Evolutionary conservation across 2,113 vertebrate genomes (phyloP).

Genomic region (Bubo blakistoni): DNA sequence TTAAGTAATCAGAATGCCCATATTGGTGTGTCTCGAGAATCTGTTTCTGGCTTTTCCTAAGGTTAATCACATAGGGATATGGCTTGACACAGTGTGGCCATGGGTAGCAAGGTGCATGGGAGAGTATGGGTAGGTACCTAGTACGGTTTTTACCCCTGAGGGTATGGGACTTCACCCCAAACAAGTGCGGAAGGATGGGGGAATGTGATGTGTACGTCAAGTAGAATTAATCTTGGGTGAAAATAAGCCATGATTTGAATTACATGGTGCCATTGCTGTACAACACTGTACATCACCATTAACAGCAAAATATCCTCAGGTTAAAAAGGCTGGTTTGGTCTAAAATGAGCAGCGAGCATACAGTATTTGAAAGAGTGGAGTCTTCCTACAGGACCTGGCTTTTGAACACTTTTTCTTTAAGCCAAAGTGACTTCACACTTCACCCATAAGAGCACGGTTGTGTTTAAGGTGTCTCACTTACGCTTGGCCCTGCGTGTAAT

Average conservation of each 20-base stretch:
- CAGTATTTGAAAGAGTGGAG: background rate
- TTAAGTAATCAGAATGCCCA: background rate
- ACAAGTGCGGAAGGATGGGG: background rate
- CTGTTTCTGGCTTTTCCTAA: background rate
- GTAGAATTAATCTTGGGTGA: background rate
- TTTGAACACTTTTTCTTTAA: background rate
- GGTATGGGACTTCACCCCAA: background rate
- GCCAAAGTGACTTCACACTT: background rate
- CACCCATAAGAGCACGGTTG: background rate
- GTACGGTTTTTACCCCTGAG: background rate
- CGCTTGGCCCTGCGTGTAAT: background rate
- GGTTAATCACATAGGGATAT: background rate
- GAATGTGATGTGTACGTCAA: background rate
- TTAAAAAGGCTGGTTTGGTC: background rate
- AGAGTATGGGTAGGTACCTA: background rate
- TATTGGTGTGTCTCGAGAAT: background rate
- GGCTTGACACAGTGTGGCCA: no score
- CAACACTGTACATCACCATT: rapidly evolving
- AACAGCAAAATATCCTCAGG: background rate
- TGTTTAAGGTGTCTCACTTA: background rate
- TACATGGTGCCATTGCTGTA: background rate
- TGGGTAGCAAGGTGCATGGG: background rate
- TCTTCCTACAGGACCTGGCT: background rate
- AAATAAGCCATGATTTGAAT: background rate
- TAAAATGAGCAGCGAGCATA: background rate